Conservation (phyloP, 2,888 invertebrate genomes). For the Chaetogeoica ovagalla region DNA sequence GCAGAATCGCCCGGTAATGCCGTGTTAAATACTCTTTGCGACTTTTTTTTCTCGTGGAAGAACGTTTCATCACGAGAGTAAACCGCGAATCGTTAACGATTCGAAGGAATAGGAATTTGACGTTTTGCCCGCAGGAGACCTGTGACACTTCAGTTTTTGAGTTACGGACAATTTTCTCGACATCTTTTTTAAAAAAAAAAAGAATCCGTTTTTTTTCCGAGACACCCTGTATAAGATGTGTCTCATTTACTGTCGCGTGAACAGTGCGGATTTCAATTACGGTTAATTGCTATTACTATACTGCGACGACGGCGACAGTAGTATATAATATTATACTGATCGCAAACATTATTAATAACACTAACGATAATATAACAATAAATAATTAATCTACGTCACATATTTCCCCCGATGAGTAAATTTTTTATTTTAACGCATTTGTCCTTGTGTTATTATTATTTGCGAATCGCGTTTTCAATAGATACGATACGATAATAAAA, state of each 20-base stretch:
- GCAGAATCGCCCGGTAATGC: too few relatives aligned
- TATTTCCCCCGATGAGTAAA: neutral
- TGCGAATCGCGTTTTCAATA: neutral
- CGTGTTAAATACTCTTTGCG: too few relatives aligned
- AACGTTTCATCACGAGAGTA: too few relatives aligned
- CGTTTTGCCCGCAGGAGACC: too few relatives aligned
- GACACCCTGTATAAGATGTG: too few relatives aligned
- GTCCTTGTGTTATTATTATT: conserved; percentile 14
- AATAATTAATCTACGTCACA: neutral
- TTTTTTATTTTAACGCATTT: conserved; percentile 5
- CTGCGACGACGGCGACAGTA: neutral
- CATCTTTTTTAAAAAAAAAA: too few relatives aligned
- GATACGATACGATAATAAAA: neutral
- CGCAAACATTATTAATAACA: neutral
- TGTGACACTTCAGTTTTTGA: too few relatives aligned
- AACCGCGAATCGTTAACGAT: too few relatives aligned
- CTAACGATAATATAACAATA: neutral
- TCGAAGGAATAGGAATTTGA: too few relatives aligned
- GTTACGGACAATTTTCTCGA: too few relatives aligned
- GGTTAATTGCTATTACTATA: conserved; percentile 21
- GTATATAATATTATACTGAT: neutral
- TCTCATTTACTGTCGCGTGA: neutral
- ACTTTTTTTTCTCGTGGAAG: too few relatives aligned
- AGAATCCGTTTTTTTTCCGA: too few relatives aligned
- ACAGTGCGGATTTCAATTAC: conserved; percentile 7